These are phyloP conservation scores for Chalcosyrphus nemorum DNA, from an alignment of 2,888 invertebrate species.

Conservation along the genomic window DNA sequence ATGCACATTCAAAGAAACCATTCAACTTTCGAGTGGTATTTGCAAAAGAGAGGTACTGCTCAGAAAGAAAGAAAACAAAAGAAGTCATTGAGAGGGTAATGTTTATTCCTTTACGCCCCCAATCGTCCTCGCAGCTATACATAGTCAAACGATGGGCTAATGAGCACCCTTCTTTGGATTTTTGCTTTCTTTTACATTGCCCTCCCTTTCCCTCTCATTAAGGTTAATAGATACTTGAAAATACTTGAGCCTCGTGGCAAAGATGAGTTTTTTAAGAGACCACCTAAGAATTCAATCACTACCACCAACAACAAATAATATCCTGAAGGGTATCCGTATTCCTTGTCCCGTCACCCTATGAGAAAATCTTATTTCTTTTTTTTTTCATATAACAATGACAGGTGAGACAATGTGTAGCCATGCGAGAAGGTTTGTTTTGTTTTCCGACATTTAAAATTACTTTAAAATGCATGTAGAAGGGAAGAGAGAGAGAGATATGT, in stretches of 20 bases:
- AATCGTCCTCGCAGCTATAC: conserved; percentile 18
- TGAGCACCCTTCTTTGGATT: conserved; percentile 61
- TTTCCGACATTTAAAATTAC: conserved; percentile 37
- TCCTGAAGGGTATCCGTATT: neutral
- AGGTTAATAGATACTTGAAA: conserved; percentile 60
- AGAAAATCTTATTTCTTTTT: neutral
- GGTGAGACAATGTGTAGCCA: conserved; percentile 47
- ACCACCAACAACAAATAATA: conserved; percentile 50
- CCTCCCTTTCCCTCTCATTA: conserved; percentile 58
- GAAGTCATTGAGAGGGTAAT: conserved; percentile 71
- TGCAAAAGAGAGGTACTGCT: conserved; percentile 63
- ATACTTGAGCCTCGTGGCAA: conserved; percentile 59
- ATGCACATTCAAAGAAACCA: conserved; percentile 66
- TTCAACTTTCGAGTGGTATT: conserved; percentile 68
- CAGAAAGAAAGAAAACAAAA: conserved; percentile 68
- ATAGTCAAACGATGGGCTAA: conserved; percentile 57
- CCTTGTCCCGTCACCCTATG: neutral
- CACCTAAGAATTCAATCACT: conserved; percentile 65
- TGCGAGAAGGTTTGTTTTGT: conserved; percentile 14
- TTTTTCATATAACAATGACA: conserved; percentile 10
- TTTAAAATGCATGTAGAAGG: conserved; percentile 31
- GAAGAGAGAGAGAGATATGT: too few relatives aligned
- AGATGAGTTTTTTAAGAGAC: conserved; percentile 60
- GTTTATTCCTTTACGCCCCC: conserved; percentile 65
- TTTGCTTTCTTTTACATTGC: too few relatives aligned